phyloP scores from a whole-genome alignment of 2,888 invertebrate genomes.

The Biston betularia region DNA sequence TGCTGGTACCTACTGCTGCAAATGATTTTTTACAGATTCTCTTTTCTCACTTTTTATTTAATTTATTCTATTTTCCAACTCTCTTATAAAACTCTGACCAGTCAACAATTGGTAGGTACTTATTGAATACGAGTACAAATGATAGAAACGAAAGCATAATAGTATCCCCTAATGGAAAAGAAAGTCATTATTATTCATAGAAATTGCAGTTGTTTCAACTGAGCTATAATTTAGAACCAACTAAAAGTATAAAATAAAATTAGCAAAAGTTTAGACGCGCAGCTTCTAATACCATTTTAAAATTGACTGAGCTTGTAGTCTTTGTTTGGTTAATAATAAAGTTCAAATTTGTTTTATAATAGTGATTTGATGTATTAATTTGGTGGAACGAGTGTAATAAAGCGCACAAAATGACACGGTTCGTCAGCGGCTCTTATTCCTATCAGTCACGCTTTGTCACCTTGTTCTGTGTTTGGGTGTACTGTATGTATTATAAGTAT shows the following conservation, averaged over 20 bases:
- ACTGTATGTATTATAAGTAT: too few species aligned
- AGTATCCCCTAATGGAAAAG: slow-evolving; percentile 33
- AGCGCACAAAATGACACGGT: slow-evolving; percentile 39
- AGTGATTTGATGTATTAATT: neutral
- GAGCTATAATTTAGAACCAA: slow-evolving; percentile 39
- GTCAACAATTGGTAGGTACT: neutral
- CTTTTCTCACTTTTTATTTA: too few species aligned
- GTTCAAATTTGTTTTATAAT: slow-evolving; percentile 16
- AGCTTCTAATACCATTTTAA: neutral
- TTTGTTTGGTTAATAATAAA: slow-evolving; percentile 14
- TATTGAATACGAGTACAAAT: neutral
- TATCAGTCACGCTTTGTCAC: slow-evolving; percentile 37
- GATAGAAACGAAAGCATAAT: neutral
- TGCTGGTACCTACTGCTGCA: too few species aligned
- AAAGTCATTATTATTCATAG: slow-evolving; percentile 36
- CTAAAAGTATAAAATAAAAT: slow-evolving; percentile 38
- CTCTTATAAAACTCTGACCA: neutral
- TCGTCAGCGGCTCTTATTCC: slow-evolving; percentile 30
- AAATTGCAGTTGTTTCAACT: slow-evolving; percentile 40
- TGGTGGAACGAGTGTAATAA: slow-evolving; percentile 25
- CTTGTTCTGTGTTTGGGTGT: too few species aligned
- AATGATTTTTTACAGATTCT: too few species aligned
- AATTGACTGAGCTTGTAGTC: neutral
- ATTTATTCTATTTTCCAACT: too few species aligned
- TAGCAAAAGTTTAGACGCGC: slow-evolving; percentile 29